Base-by-base conservation (phyloP, 2,113 vertebrate genomes). In the Pagrus major region DNA sequence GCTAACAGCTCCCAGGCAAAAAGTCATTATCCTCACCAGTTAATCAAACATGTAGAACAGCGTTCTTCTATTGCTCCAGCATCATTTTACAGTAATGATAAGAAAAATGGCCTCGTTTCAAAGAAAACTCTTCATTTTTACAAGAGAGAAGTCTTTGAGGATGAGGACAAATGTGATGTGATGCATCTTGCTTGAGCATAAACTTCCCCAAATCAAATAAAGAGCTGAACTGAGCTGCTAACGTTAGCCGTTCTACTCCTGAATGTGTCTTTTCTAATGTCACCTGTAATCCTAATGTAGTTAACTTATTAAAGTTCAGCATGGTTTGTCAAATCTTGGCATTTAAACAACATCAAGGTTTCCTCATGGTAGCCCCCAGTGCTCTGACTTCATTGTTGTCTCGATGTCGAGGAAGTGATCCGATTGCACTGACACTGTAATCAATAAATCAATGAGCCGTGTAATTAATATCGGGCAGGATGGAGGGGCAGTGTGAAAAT, bases 401-500 rank as follows among this genome's bases (percentile, higher is more conserved):
- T 59, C 3, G 0, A 1, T 42, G 2, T 59, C 16, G 27, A 29
- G 63, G 37, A 78, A 55, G 52, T 23, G 31, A 76, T 80, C 77
- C 47, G 54, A 68, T 29, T 14, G 61, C 35, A n/a, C 16, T 2
- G 23, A 67, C 42, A 25, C 35, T 18, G 15, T 11, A 35, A 18
- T 83, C 73, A 77, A 85, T 87, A 41, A 33, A 69, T 69, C 80
- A 72, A 68, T 41, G 64, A 76, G 64, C 6, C 52, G 9, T 76
- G 64, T 71, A 55, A 85, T 78, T 72, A 47, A 35, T 58, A 37
- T 49, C 18, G 1, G 60, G 1, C 42, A 11, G 2, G 0, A 35
- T 23, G 35, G 35, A 70, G 18, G n/a, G 6, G 21, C 1, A 2
- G 31, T 39, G 41, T 61, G 44, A 37, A 54, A 46, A 64, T 68